Conservation (phyloP, 2,113 vertebrate species). For the Astatotilapia flaviijosephi region DNA sequence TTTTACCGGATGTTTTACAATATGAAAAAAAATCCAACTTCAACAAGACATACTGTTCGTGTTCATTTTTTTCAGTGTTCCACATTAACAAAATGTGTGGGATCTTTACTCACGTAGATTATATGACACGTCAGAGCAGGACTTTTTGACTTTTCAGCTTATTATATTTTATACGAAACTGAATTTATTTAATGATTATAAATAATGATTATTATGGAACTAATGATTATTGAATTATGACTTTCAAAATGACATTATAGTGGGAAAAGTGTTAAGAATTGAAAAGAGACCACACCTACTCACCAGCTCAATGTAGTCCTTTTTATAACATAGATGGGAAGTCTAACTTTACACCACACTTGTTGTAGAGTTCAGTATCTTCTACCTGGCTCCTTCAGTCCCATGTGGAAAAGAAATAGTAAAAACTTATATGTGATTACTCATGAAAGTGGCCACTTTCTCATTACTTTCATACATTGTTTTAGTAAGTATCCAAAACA, state of each 20-base stretch:
- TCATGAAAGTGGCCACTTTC: too few species aligned
- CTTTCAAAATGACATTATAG: not conserved
- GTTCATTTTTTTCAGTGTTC: not conserved
- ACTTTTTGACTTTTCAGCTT: not conserved
- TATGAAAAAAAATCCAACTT: not conserved
- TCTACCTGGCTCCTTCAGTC: slow-evolving; percentile 26
- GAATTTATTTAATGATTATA: not conserved
- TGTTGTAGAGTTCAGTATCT: not conserved
- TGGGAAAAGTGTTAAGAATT: not conserved
- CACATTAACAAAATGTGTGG: not conserved
- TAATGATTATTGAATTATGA: not conserved
- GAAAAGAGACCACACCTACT: not conserved
- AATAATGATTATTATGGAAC: not conserved
- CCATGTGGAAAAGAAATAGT: too few species aligned
- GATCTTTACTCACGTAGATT: too few species aligned
- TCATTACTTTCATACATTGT: too few species aligned
- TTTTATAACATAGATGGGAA: not conserved
- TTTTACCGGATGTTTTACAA: not conserved
- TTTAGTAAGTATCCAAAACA: too few species aligned
- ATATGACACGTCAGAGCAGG: not conserved
- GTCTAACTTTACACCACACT: slow-evolving; percentile 1
- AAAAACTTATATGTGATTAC: too few species aligned
- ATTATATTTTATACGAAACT: not conserved
- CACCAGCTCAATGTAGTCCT: not conserved
- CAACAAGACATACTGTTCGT: not conserved